These are phyloP conservation scores for Mechanitis mazaeus DNA, from an alignment of 2,888 invertebrate species.

Conservation along the genomic window DNA sequence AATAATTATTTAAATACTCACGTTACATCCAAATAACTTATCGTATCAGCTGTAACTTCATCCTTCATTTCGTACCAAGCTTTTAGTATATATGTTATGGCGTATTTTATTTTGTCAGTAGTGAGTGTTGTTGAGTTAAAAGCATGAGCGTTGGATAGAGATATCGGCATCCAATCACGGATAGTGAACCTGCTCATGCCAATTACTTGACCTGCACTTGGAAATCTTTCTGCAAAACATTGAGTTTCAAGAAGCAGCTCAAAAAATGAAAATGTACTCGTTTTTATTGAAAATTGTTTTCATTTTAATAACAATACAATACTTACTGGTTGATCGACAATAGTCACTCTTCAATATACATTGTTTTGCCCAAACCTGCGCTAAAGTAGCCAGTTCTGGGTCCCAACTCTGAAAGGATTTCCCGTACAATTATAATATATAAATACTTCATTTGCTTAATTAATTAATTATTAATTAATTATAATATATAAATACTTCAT, in stretches of 20 bases:
- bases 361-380: slow-evolving; percentile 56
- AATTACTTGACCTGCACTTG: slow-evolving; percentile 43
- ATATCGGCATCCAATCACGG: slow-evolving; percentile 41
- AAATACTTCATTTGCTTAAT: no score
- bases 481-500: no score
- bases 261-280: no score
- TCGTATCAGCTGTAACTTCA: not conserved
- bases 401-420: slow-evolving; percentile 53
- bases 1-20: slow-evolving; percentile 2
- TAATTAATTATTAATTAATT: no score
- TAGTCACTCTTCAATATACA: slow-evolving; percentile 47
- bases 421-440: no score
- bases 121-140: slow-evolving; percentile 14
- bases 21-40: slow-evolving; percentile 8
- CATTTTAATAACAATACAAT: not conserved
- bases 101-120: slow-evolving; percentile 21
- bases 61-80: slow-evolving; percentile 22
- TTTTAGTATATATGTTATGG: slow-evolving; percentile 18
- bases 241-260: not conserved
- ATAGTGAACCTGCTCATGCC: slow-evolving; percentile 41
- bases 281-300: not conserved
- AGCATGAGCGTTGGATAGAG: slow-evolving; percentile 1
- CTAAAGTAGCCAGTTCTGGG: slow-evolving; percentile 56
- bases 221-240: slow-evolving; percentile 41
- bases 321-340: slow-evolving; percentile 60